Base-by-base conservation (phyloP, 2,888 invertebrate species). In the Eucera pruinosa region DNA sequence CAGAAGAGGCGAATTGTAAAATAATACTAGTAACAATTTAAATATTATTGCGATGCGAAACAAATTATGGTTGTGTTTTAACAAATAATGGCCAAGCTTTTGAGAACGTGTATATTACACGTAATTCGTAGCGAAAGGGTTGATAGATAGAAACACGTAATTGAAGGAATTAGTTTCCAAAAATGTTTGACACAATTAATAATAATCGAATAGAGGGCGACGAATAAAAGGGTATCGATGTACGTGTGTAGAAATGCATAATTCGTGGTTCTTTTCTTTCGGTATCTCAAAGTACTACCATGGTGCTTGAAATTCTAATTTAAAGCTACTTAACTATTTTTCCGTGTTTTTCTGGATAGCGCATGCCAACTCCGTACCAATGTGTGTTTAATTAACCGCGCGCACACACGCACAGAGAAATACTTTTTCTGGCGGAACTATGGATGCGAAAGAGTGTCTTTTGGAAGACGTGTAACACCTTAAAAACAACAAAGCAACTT, bases 401-500 rank as follows among this genome's bases (percentile, higher is more conserved):
- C n/a, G n/a, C n/a, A n/a, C n/a, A n/a, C n/a, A 47, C 39, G 41
- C 30, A 30, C 30, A 50, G 15, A 60, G 39, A 11, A 61, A 33
- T 64, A 50, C n/a, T 54, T 64, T 33, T 64, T 52, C 52, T 54
- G 20, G 15, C 20, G 54, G n/a, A 69, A 25, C n/a, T 55, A 33
- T 41, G 50, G 15, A 54, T 20, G 27, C 23, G 15, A 25, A 33
- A 54, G 36, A 69, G 23, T 62, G 13, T 45, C 11, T 45, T 33
- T 65, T 55, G 65, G 45, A 54, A 69, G 54, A 64, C 54, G 54
- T 55, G 39, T 70, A 66, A 70, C 30, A 70, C 27, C 52, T 62
- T 54, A 69, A 64, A 69, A 45, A 33, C n/a, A n/a, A n/a, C n/a
- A n/a, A n/a, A n/a, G n/a, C n/a, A n/a, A n/a, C n/a, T n/a, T n/a